Evolutionary conservation across 1,140 invertebrate genomes (phyloP).

Genomic region (Platyscapa corneri): DNA sequence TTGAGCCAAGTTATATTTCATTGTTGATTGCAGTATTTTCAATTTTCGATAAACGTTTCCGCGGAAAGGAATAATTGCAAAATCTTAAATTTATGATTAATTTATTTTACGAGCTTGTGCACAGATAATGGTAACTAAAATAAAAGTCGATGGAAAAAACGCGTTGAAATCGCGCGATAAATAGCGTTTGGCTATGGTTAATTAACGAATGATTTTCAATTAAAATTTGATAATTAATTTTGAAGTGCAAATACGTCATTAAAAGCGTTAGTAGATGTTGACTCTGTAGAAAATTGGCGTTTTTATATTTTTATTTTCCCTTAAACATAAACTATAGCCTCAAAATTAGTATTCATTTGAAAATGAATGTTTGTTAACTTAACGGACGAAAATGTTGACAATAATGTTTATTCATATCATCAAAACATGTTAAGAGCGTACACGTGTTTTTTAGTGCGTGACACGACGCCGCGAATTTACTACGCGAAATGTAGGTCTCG

Average conservation of each 20-base stretch:
- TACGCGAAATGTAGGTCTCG: not conserved
- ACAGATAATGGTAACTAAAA: not conserved
- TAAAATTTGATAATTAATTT: no score
- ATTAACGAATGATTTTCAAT: no score
- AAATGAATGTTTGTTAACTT: not conserved
- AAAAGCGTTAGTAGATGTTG: no score
- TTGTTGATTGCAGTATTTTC: not conserved
- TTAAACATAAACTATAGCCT: not conserved
- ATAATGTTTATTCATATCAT: constrained; percentile 12
- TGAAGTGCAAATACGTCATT: no score
- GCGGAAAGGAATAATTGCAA: not conserved
- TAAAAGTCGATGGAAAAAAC: no score
- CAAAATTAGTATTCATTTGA: not conserved
- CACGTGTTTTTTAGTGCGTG: constrained; percentile 16
- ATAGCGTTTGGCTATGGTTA: no score
- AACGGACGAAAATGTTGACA: not conserved
- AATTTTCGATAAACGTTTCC: not conserved
- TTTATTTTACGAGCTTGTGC: not conserved
- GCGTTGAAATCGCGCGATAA: no score
- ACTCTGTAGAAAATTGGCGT: not conserved
- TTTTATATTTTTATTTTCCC: not conserved
- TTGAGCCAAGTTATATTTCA: not conserved
- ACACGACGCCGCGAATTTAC: not conserved
- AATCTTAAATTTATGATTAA: no score
- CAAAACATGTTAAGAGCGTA: not conserved